Evolutionary conservation across 2,113 vertebrate genomes (phyloP).

Genomic region (Solea solea): DNA sequence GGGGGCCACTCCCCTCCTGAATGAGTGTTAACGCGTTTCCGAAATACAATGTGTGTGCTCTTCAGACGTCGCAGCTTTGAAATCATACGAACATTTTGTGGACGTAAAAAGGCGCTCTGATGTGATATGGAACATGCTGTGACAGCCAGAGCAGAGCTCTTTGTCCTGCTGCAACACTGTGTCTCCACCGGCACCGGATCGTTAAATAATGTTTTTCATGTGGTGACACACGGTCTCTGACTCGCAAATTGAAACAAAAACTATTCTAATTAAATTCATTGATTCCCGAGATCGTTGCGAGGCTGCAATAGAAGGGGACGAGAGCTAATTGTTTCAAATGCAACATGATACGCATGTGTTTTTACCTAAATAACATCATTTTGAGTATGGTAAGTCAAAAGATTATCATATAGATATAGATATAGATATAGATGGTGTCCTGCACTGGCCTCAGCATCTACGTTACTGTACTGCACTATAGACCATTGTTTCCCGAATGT

Average conservation of each 20-base stretch:
- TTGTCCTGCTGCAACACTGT: not conserved
- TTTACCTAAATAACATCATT: not conserved
- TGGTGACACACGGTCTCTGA: not conserved
- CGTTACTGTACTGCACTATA: not conserved
- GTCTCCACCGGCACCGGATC: slow-evolving; percentile 1
- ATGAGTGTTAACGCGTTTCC: slow-evolving; percentile 15
- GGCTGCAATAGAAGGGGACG: not conserved
- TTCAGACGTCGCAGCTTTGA: slow-evolving; percentile 16
- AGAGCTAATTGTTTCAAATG: not conserved
- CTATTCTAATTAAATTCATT: slow-evolving; percentile 12
- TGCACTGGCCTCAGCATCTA: not conserved
- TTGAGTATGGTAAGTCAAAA: not conserved
- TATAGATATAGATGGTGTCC: not conserved
- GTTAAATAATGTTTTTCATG: slow-evolving; percentile 7
- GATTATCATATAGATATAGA: not conserved
- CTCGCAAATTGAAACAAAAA: slow-evolving; percentile 3
- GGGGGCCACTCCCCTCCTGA: slow-evolving; percentile 8
- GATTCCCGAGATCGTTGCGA: slow-evolving; percentile 7
- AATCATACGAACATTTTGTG: slow-evolving; percentile 24
- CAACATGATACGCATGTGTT: not conserved
- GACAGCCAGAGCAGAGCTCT: slow-evolving; percentile 15
- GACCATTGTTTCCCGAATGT: not conserved
- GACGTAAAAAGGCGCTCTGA: not conserved
- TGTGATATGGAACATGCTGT: not conserved
- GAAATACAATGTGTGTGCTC: slow-evolving; percentile 19